Evolutionary conservation across 2,888 invertebrate species (phyloP).

Genomic region (Trimorus sp.): DNA sequence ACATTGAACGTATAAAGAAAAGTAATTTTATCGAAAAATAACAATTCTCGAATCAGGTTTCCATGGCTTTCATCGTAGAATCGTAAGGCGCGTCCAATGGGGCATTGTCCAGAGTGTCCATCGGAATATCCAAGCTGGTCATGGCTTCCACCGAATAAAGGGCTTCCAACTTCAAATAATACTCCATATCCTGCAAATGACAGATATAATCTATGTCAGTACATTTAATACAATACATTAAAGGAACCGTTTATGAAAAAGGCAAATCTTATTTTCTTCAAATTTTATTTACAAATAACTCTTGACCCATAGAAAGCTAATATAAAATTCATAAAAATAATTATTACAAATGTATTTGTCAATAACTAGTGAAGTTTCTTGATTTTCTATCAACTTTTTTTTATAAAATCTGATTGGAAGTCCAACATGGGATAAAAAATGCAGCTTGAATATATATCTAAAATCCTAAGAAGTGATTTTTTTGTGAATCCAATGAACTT

Average conservation of each 20-base stretch:
- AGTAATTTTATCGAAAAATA: constrained; percentile 24
- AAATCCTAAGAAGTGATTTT: no score
- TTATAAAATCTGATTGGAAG: no score
- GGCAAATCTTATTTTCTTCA: no score
- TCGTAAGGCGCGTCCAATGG: constrained; percentile 69
- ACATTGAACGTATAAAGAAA: constrained; percentile 50
- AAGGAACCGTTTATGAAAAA: no score
- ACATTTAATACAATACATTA: constrained; percentile 1
- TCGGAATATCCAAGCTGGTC: constrained; percentile 83
- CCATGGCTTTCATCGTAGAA: constrained; percentile 77
- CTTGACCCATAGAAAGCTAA: no score
- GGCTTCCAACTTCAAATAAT: constrained; percentile 37
- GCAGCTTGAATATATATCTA: no score
- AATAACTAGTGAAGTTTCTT: no score
- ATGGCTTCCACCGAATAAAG: constrained; percentile 84
- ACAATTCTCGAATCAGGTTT: constrained; percentile 71
- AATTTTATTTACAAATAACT: no score
- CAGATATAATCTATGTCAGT: neutral
- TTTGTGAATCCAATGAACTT: neutral
- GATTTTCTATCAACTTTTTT: no score
- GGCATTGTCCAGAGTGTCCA: constrained; percentile 79
- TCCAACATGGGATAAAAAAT: no score
- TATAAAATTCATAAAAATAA: no score
- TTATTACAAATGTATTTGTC: no score
- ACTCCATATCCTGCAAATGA: constrained; percentile 82